Conservation (phyloP, 2,797 vertebrate genomes). For the Tapera naevia region DNA sequence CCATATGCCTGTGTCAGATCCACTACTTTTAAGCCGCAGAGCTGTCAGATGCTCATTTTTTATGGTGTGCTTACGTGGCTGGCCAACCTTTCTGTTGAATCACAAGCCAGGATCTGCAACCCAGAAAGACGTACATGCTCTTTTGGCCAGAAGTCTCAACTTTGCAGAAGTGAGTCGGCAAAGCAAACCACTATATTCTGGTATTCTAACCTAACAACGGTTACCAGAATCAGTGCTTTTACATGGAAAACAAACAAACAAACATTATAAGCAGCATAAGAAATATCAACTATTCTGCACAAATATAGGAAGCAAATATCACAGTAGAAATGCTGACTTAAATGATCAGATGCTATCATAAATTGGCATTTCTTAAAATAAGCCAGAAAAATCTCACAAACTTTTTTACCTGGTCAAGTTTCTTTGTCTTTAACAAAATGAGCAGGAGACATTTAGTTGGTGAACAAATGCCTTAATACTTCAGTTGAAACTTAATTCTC, state of each 20-base stretch:
- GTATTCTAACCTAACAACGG: neutral
- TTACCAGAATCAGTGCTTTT: neutral
- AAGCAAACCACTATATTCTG: neutral
- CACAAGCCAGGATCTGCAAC: constrained; percentile 14
- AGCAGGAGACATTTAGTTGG: neutral
- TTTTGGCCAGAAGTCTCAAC: neutral
- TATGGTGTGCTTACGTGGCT: constrained; percentile 44
- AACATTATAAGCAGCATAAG: neutral
- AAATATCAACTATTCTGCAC: neutral
- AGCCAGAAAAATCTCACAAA: neutral
- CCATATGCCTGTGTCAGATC: constrained; percentile 54
- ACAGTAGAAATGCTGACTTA: neutral
- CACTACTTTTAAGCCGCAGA: constrained; percentile 48
- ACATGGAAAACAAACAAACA: neutral
- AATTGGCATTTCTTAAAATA: neutral
- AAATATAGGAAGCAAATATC: neutral
- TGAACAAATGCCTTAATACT: neutral
- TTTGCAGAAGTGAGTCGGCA: neutral
- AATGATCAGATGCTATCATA: neutral
- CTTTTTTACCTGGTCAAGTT: neutral
- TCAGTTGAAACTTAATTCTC: neutral
- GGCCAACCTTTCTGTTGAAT: constrained; percentile 33
- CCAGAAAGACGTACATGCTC: neutral
- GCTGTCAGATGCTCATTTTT: constrained; percentile 53
- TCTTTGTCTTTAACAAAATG: neutral